These are phyloP conservation scores for Ephestia elutella DNA, from an alignment of 1,140 invertebrate genomes.

Conservation along the genomic window DNA sequence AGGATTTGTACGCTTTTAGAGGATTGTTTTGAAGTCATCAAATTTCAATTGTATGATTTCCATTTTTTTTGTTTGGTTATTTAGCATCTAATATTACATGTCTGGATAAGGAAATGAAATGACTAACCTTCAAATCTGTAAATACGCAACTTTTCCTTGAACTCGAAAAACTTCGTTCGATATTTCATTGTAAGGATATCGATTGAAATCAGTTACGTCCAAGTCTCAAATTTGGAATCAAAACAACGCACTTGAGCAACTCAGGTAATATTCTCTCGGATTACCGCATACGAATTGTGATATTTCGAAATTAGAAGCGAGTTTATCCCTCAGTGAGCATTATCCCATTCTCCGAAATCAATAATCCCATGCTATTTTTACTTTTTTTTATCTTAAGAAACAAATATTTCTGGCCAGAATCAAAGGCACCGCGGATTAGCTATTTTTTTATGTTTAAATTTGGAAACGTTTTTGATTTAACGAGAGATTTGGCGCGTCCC, in stretches of 20 bases:
- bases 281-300: slow-evolving; percentile 48
- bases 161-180: not conserved
- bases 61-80: too few relatives aligned
- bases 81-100: too few relatives aligned
- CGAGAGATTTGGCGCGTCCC: slow-evolving; percentile 57
- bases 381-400: slow-evolving; percentile 35
- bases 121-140: too few relatives aligned
- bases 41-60: too few relatives aligned
- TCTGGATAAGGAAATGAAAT: too few relatives aligned
- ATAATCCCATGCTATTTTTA: slow-evolving; percentile 66
- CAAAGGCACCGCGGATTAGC: slow-evolving; percentile 67
- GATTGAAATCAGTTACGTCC: slow-evolving; percentile 1
- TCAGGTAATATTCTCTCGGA: slow-evolving; percentile 55
- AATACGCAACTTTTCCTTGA: too few relatives aligned
- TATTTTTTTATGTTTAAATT: slow-evolving; percentile 58
- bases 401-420: slow-evolving; percentile 53
- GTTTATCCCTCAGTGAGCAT: slow-evolving; percentile 61
- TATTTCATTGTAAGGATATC: not conserved
- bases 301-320: slow-evolving; percentile 59
- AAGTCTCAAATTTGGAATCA: not conserved
- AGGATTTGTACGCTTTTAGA: slow-evolving; percentile 9
- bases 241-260: slow-evolving; percentile 8
- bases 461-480: slow-evolving; percentile 62
- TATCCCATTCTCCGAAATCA: slow-evolving; percentile 66
- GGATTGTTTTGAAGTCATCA: too few relatives aligned